Evolutionary conservation across 35 echinoderm and acorn worm genomes (phyloP).

Genomic region (Chiridota heheva): DNA sequence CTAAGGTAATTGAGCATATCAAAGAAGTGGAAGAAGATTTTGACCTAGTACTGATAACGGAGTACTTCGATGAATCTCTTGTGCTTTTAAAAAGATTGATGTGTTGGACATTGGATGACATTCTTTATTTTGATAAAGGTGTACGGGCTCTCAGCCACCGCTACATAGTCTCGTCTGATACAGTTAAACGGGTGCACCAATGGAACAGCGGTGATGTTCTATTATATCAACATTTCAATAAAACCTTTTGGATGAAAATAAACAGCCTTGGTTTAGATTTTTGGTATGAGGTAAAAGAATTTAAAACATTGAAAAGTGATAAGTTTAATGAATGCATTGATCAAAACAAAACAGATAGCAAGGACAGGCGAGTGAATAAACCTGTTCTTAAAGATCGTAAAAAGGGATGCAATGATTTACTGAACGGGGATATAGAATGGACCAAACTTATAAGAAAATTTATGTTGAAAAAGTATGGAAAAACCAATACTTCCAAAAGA

Average conservation of each 20-base stretch:
- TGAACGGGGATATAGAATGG: too few species aligned
- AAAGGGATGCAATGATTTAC: too few species aligned
- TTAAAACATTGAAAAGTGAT: conserved; percentile 3
- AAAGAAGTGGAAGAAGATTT: conserved; percentile 29
- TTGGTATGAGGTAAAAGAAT: neutral
- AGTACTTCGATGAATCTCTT: conserved; percentile 81
- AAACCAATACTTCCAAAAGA: too few species aligned
- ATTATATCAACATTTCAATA: conserved; percentile 42
- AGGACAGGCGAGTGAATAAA: too few species aligned
- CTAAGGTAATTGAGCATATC: conserved; percentile 27
- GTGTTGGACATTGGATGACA: conserved; percentile 82
- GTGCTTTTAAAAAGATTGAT: conserved; percentile 51
- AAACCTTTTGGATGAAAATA: conserved; percentile 36
- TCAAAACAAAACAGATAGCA: too few species aligned
- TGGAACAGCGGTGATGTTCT: conserved; percentile 2
- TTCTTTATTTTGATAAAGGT: conserved; percentile 60
- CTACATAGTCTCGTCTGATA: too few species aligned
- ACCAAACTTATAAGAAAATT: too few species aligned
- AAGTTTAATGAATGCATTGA: too few species aligned
- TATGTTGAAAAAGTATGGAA: too few species aligned
- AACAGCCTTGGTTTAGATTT: neutral
- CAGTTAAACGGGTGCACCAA: neutral
- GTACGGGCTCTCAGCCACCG: conserved; percentile 12
- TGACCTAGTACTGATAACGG: conserved; percentile 69
- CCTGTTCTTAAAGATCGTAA: too few species aligned